These are phyloP conservation scores for Rhegmatorhina hoffmannsi DNA, from an alignment of 2,113 vertebrate species.

Conservation along the genomic window DNA sequence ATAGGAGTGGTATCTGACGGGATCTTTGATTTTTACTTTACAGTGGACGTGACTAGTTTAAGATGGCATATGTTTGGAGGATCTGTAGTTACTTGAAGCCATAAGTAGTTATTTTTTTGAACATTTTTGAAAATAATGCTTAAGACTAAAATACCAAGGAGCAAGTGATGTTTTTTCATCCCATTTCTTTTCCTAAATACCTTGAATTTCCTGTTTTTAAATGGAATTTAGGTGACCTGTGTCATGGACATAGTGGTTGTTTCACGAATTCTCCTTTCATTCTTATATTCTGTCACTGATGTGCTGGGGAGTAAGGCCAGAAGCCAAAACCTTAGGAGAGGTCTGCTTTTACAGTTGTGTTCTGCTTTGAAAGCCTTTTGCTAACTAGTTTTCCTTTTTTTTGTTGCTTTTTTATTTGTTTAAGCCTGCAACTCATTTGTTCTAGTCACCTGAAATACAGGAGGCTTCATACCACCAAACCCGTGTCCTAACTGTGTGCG, in stretches of 20 bases:
- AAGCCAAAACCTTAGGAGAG: not conserved
- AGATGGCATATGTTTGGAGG: not conserved
- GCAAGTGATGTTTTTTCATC: not conserved
- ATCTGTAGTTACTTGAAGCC: not conserved
- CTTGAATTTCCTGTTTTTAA: not conserved
- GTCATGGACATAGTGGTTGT: not conserved
- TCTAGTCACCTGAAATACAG: not conserved
- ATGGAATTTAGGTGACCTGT: accelerated
- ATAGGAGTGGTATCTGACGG: not conserved
- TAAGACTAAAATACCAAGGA: not conserved
- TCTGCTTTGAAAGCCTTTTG: not conserved
- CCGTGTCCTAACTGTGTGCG: not conserved
- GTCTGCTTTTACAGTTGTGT: not conserved
- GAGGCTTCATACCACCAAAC: not conserved
- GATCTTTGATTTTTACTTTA: not conserved
- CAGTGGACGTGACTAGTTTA: not conserved
- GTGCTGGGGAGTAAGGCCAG: not conserved
- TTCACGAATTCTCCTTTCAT: not conserved
- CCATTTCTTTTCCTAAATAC: not conserved
- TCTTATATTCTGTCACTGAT: not conserved
- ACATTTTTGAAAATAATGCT: not conserved
- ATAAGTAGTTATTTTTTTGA: not conserved
- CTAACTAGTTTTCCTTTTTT: not conserved
- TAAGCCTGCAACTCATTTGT: not conserved
- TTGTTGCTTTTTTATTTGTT: not conserved